A percentile compares a stretch with the other conserved stretches of the same genome.
These are phyloP conservation scores for Montipora efflorescens DNA, from an alignment of 64 coral and sea anemone species.

Conservation along the genomic window DNA sequence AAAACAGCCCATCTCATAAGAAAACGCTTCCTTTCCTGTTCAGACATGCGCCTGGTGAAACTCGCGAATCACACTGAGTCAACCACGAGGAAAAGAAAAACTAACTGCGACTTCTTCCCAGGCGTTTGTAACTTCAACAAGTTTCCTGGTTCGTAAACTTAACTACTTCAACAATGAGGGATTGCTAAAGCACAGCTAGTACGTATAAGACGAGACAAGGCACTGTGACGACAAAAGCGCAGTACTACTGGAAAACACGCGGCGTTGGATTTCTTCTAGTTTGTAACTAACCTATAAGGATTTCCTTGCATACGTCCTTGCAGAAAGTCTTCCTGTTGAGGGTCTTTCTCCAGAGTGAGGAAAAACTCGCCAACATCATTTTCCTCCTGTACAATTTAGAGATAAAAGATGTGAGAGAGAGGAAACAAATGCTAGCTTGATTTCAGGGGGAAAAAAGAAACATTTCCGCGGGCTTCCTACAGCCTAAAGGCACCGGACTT, in stretches of 20 bases:
- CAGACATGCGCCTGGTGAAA: too few relatives aligned
- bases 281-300: constrained; percentile 79
- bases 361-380: constrained; percentile 99
- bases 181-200: too few relatives aligned
- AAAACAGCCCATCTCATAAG: neutral
- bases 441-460: neutral
- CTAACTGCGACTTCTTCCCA: neutral
- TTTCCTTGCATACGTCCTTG: constrained; percentile 99
- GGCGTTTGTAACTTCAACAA: too few relatives aligned
- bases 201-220: too few relatives aligned
- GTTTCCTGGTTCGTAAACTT: neutral
- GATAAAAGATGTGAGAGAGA: neutral
- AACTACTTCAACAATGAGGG: neutral
- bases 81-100: neutral
- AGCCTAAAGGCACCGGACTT: too few relatives aligned
- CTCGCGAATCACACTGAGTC: too few relatives aligned
- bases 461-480: too few relatives aligned
- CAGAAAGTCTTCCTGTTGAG: constrained; percentile 97
- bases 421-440: neutral
- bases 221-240: too few relatives aligned
- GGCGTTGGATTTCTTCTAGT: neutral
- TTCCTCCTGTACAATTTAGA: constrained; percentile 71
- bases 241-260: too few relatives aligned
- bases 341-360: constrained; percentile 93
- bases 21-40: too few relatives aligned